Conservation (phyloP, 1,140 invertebrate genomes). For the Sweltsa coloradensis region DNA sequence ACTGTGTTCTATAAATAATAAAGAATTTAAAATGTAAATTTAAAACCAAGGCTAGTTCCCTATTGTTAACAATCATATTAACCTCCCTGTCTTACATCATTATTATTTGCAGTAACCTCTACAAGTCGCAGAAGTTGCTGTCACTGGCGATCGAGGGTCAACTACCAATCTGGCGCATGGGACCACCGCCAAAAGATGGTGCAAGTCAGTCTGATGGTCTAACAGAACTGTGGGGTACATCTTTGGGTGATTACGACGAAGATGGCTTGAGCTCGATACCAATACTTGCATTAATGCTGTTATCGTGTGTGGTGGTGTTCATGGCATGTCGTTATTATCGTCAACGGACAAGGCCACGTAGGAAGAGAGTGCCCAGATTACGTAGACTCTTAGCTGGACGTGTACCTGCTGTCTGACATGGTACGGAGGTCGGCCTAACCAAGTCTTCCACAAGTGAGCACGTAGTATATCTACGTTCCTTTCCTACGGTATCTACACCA, state of each 20-base stretch:
- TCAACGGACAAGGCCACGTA: slow-evolving; percentile 16
- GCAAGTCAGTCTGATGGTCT: slow-evolving; percentile 11
- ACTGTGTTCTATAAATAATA: too few relatives aligned
- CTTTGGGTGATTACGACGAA: slow-evolving; percentile 2
- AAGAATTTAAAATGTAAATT: too few relatives aligned
- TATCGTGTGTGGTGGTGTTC: slow-evolving; percentile 7
- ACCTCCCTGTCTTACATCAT: slow-evolving; percentile 13
- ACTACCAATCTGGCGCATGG: slow-evolving; percentile 22
- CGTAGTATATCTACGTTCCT: too few relatives aligned
- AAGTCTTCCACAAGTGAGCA: too few relatives aligned
- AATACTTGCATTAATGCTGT: slow-evolving; percentile 2
- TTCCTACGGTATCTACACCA: too few relatives aligned
- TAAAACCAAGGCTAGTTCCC: too few relatives aligned
- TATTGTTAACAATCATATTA: slow-evolving; percentile 10
- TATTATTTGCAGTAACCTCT: slow-evolving; percentile 53
- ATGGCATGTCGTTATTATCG: slow-evolving; percentile 15
- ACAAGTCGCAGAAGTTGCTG: slow-evolving; percentile 57
- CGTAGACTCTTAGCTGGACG: slow-evolving; percentile 9
- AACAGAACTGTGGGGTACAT: slow-evolving; percentile 4
- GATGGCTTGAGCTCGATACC: slow-evolving; percentile 5
- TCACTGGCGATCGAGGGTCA: slow-evolving; percentile 39
- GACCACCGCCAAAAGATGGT: slow-evolving; percentile 10
- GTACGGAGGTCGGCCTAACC: too few relatives aligned
- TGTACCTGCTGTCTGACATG: slow-evolving; percentile 14
- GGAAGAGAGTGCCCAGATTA: slow-evolving; percentile 16